Evolutionary conservation across 2,113 vertebrate species (phyloP), one percentile per base, ranked within the genome.

Genomic region (Pionites leucogaster): DNA sequence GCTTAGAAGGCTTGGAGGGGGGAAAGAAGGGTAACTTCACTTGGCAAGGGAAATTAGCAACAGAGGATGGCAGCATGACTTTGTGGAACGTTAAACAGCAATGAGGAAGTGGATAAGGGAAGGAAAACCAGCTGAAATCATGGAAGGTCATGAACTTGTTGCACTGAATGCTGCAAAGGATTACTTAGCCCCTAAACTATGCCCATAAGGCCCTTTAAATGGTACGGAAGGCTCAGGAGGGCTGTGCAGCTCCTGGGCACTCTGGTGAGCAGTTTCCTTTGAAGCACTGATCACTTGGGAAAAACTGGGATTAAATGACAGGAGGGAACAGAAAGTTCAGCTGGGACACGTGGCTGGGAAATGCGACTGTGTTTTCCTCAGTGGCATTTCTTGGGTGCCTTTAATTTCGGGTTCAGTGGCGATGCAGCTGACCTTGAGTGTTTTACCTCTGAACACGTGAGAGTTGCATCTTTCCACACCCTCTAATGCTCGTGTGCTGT

Each of bases 271-370:
- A 49, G 64, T 86, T 72, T 94, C 37, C 68, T 93, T 74, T 88
- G 82, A 82, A 93, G 37, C 14, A 41, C 29, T 90, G 82, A 68
- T 81, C 67, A 37, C 87, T 94, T 86, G 52, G 65, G 81, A 68
- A 92, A 94, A 94, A 11, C 71, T 64, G 77, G 69, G 47, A 88
- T 94, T 96, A 90, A 94, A 92, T 90, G 82, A 77, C 79, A 90
- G 82, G 86, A 93, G 39, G 44, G 76, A 81, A 90, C 88, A 88
- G 68, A 80, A 93, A 86, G 88, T 92, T 95, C 91, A 92, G 52
- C 74, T 80, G 57, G n/a, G 47, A 64, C 69, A 59, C 25, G 39
- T 47, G 84, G n/a, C 57, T 75, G 64, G 86, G 69, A 96, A 92
- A 91, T 67, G 77, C 78, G 76, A 81, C 47, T 9, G 4, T 74